Evolutionary conservation across 1,140 invertebrate genomes (phyloP), one percentile per base, ranked within the genome.

Genomic region (Rhopalosiphum padi): DNA sequence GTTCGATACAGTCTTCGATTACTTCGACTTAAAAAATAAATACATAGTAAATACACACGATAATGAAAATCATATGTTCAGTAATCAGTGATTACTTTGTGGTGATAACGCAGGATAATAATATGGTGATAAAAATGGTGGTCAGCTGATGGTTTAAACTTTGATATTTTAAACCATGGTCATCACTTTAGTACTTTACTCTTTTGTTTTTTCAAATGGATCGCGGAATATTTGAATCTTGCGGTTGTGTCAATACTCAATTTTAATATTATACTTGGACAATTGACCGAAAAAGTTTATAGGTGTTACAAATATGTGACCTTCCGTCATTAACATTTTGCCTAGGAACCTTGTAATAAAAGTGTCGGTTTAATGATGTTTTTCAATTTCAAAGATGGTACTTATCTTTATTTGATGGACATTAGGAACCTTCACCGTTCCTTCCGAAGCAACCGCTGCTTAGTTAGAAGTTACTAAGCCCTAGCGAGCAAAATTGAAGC

Each of bases 51-150:
- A 30, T 77, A 77, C 43, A 25, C 86, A 53, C 86, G 25, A 88
- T 88, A 51, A 53, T 51, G 46, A 51, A 88, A 88, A 51, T 77
- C 86, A 88, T 88, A 88, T 88, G 86, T 21, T 86, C 23, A 23
- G 41, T 88, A 51, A 51, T 88, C 86, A 88, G 46, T 51, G 11
- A 77, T 77, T 21, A n/a, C 60, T 77, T 77, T 18, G 18, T 22
- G 11, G 15, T n/a, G 60, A 77, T 77, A 77, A 77, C 60, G n/a
- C 60, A 18, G 60, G 60, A 77, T 77, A 68, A n/a, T 43, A 85
- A 43, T 86, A 7, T 35, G 5, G 25, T 46, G 43, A 46, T 86
- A 86, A 86, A 23, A n/a, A 86, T 25, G 11, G 21, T 83, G 35
- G 85, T 86, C 85, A 77, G 60, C 60, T 77, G 60, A n/a, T 77